Evolutionary conservation across 2,797 vertebrate species (phyloP).

Genomic region (Gadopsis marmoratus): DNA sequence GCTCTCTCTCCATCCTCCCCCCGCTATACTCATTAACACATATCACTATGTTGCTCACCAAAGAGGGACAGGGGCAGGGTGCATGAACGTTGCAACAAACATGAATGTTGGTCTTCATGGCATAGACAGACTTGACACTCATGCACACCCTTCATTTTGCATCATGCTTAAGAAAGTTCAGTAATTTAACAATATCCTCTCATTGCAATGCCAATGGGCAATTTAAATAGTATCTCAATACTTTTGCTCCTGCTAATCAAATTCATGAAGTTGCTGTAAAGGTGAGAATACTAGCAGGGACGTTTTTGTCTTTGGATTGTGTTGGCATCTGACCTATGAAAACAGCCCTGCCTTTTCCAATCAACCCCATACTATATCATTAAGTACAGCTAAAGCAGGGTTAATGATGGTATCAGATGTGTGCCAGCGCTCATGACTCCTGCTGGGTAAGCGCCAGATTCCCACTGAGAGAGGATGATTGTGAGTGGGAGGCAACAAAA

Average conservation of each 20-base stretch:
- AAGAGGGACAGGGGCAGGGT: slow-evolving; percentile 42
- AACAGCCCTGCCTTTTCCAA: slow-evolving; percentile 40
- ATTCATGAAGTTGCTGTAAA: slow-evolving; percentile 15
- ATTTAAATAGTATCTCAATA: slow-evolving; percentile 24
- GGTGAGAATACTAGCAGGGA: not conserved
- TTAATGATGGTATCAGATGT: slow-evolving; percentile 54
- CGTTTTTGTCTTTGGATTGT: slow-evolving; percentile 11
- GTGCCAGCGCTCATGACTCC: slow-evolving; percentile 53
- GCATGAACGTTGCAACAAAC: slow-evolving; percentile 50
- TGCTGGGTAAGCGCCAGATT: slow-evolving; percentile 56
- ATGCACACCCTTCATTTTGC: slow-evolving; percentile 25
- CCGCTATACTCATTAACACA: slow-evolving; percentile 63
- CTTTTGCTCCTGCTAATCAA: slow-evolving; percentile 26
- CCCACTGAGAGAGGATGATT: slow-evolving; percentile 54
- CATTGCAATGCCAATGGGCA: slow-evolving; percentile 6
- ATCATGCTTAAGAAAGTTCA: slow-evolving; percentile 23
- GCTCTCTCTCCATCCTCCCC: slow-evolving; percentile 8
- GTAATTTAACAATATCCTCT: slow-evolving; percentile 17
- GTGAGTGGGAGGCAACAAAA: slow-evolving; percentile 58
- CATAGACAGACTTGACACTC: slow-evolving; percentile 45
- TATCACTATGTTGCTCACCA: slow-evolving; percentile 59
- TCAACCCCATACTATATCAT: slow-evolving; percentile 46
- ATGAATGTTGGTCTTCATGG: slow-evolving; percentile 35
- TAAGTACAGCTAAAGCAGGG: slow-evolving; percentile 52
- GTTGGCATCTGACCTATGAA: slow-evolving; percentile 40